A percentile compares a stretch with the other conserved stretches of the same genome.
These are phyloP conservation scores for Frieseomelitta varia DNA, from an alignment of 1,140 invertebrate species.

Conservation along the genomic window DNA sequence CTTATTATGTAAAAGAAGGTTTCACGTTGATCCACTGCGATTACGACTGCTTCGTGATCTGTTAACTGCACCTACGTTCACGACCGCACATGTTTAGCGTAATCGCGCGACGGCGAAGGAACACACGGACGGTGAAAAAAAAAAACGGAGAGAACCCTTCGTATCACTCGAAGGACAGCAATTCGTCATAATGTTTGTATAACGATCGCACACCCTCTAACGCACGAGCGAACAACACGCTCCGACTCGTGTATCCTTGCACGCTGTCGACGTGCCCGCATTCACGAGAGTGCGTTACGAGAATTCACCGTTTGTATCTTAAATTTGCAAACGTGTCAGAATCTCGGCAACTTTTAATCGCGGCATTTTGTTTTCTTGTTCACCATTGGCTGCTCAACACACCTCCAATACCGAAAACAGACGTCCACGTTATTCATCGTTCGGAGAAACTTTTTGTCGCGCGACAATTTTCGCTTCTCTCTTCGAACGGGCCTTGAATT, in stretches of 20 bases:
- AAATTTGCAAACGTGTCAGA: slow-evolving; percentile 46
- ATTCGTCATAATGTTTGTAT: slow-evolving; percentile 71
- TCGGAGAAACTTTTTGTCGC: neutral
- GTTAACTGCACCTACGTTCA: slow-evolving; percentile 8
- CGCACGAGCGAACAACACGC: neutral
- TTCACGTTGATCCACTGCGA: neutral
- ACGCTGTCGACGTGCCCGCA: slow-evolving; percentile 46
- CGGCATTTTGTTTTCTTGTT: slow-evolving; percentile 36
- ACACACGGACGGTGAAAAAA: slow-evolving; percentile 23
- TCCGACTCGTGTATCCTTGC: slow-evolving; percentile 24
- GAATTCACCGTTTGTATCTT: slow-evolving; percentile 6
- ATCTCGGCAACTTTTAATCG: slow-evolving; percentile 26
- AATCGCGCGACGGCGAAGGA: slow-evolving; percentile 12
- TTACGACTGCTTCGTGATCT: slow-evolving; percentile 15
- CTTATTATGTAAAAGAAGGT: slow-evolving; percentile 32
- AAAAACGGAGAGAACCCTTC: slow-evolving; percentile 38
- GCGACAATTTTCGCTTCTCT: neutral
- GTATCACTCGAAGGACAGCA: slow-evolving; percentile 42
- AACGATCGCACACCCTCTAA: slow-evolving; percentile 63
- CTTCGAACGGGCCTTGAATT: neutral
- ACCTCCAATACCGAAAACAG: neutral
- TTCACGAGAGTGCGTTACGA: slow-evolving; percentile 15
- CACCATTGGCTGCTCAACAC: neutral
- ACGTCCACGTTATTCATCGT: slow-evolving; percentile 17
- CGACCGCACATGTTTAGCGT: slow-evolving; percentile 26